Conservation (phyloP, 2,113 vertebrate species). For the Scartelaos histophorus region DNA sequence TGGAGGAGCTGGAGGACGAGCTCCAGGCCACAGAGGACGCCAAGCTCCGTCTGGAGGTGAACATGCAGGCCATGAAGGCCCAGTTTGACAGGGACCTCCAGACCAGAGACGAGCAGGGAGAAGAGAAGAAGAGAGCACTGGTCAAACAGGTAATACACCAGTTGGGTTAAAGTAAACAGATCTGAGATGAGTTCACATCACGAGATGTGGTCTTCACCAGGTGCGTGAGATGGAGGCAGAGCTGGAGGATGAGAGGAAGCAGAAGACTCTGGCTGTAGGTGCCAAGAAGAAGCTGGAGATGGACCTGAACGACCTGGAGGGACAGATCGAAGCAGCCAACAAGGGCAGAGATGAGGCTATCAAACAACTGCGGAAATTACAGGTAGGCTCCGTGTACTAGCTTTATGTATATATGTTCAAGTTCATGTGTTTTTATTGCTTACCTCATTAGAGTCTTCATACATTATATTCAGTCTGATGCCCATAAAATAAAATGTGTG, state of each 20-base stretch:
- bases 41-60: conserved; percentile 95
- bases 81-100: conserved; percentile 95
- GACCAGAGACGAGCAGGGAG: conserved; percentile 90
- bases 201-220: conserved; percentile 59
- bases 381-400: conserved; percentile 77
- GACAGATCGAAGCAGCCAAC: conserved; percentile 91
- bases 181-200: not conserved
- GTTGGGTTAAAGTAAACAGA: not conserved
- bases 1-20: conserved; percentile 96
- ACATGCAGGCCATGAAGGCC: conserved; percentile 99
- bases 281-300: conserved; percentile 97
- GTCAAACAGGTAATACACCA: conserved; percentile 86
- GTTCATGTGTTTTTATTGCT: no score
- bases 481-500: not conserved
- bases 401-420: not conserved
- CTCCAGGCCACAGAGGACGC: conserved; percentile 96
- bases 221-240: conserved; percentile 95
- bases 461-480: no score
- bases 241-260: conserved; percentile 95
- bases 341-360: conserved; percentile 95
- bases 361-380: conserved; percentile 93
- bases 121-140: conserved; percentile 93
- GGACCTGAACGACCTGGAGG: conserved; percentile 93
- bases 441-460: no score
- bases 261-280: conserved; percentile 88